These are phyloP conservation scores for Pegea sp. DNA, from an alignment of 23 tunicate species.

Conservation along the genomic window DNA sequence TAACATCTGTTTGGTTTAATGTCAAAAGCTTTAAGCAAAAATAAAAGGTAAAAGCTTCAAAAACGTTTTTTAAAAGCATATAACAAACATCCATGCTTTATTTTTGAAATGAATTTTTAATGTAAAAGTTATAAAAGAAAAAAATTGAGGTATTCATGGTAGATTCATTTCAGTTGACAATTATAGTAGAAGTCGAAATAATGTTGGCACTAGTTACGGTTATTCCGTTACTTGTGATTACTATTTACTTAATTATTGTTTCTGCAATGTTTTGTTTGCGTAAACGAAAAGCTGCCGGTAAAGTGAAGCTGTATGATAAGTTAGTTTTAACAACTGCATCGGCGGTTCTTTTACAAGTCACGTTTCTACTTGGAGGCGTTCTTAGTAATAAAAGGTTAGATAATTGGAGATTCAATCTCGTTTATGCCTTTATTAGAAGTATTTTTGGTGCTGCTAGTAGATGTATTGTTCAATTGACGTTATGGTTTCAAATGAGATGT, in stretches of 20 bases:
- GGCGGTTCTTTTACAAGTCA: background rate
- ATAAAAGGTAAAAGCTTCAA: too few species aligned
- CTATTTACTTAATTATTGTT: background rate
- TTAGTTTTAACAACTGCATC: background rate
- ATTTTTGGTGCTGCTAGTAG: background rate
- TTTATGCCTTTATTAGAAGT: background rate
- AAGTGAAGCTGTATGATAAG: background rate
- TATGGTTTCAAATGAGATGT: background rate
- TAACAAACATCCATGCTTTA: too few species aligned
- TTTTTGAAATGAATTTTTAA: too few species aligned
- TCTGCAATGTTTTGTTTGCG: background rate
- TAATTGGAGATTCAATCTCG: background rate
- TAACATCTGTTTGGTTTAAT: too few species aligned
- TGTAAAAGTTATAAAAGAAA: too few species aligned
- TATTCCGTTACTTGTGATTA: background rate
- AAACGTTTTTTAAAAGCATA: too few species aligned
- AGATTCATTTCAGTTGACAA: too few species aligned
- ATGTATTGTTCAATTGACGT: background rate
- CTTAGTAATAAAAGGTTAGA: background rate
- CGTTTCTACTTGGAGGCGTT: background rate
- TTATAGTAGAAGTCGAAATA: too few species aligned
- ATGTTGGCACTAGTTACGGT: too few species aligned
- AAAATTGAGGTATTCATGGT: too few species aligned
- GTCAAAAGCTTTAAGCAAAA: too few species aligned
- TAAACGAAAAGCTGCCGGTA: background rate